Evolutionary conservation across 2,888 invertebrate species (phyloP), one percentile per base, ranked within the genome.

Genomic region (Macropis europaea): DNA sequence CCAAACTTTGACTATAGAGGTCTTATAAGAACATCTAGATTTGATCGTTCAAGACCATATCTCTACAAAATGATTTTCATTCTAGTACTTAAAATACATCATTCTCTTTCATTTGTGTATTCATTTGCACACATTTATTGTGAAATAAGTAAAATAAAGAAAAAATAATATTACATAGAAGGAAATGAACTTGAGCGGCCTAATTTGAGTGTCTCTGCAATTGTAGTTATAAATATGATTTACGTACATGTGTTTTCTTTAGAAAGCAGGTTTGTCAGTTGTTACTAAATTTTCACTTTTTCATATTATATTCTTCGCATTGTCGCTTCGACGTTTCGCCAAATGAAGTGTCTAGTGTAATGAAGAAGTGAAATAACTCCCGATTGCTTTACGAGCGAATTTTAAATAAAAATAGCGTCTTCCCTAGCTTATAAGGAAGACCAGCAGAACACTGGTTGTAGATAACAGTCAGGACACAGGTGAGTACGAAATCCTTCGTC

Each of bases 391-490:
- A 15, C 13, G 30, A 26, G 13, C 3, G 7, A 13, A 32, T n/a
- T 53, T 53, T 22, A 32, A 45, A 13, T 17, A 68, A 47, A 13
- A 26, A 2, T 6, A 34, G 40, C 15, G n/a, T 53, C 13, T 34
- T 50, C 15, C 17, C 6, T n/a, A 13, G 36, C 15, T 53, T 70
- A 70, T 67, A 70, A 68, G 47, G n/a, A 40, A 28, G 30, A 17
- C 3, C 40, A 30, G 2, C 15, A 34, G n/a, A 7, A 26, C 9
- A 11, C 13, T 11, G 3, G 45, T 22, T 6, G 7, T 32, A 59
- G 45, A 52, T 7, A 15, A 7, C 26, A 50, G 13, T 17, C n/a
- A 7, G 22, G 26, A 45, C 30, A 13, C 40, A 7, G 34, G 47
- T 34, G 11, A 52, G 47, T 47, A 60, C 34, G 15, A 34, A 15